Conservation (phyloP, 2,797 vertebrate genomes). For the Falco naumanni region DNA sequence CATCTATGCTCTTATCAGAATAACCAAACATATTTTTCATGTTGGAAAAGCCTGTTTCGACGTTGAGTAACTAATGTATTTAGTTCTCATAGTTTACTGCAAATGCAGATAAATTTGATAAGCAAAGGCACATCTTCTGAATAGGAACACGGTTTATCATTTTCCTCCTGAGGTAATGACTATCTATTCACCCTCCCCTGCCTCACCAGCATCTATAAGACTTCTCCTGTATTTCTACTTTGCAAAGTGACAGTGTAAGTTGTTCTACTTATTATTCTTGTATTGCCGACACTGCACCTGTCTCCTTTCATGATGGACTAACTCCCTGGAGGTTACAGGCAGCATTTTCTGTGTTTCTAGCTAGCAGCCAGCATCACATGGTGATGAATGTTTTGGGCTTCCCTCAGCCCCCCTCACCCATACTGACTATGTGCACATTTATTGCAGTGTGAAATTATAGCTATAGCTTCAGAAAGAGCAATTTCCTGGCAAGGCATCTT, state of each 20-base stretch:
- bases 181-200: not conserved
- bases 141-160: not conserved
- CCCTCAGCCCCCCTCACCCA: not conserved
- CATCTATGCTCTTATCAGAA: constrained; percentile 32
- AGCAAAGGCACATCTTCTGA: constrained; percentile 6
- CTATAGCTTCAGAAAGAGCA: constrained; percentile 4
- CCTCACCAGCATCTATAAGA: not conserved
- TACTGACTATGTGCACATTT: not conserved
- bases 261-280: constrained; percentile 49
- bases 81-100: constrained; percentile 9
- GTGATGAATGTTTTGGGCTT: constrained; percentile 42
- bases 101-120: constrained; percentile 48
- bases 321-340: constrained; percentile 54
- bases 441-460: constrained; percentile 16
- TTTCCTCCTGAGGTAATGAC: constrained; percentile 35
- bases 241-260: constrained; percentile 24
- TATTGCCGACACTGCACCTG: not conserved
- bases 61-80: constrained; percentile 35
- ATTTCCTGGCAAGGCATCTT: not conserved
- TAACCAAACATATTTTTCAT: constrained; percentile 22
- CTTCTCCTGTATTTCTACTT: not conserved
- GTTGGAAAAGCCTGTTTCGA: constrained; percentile 11
- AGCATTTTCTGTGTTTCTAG: constrained; percentile 60
- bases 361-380: constrained; percentile 40
- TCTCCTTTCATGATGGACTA: constrained; percentile 62